Percentiles rank a stretch among this genome's conserved stretches.
phyloP scores from a whole-genome alignment of 1,140 invertebrate genomes.

The Musca domestica region DNA sequence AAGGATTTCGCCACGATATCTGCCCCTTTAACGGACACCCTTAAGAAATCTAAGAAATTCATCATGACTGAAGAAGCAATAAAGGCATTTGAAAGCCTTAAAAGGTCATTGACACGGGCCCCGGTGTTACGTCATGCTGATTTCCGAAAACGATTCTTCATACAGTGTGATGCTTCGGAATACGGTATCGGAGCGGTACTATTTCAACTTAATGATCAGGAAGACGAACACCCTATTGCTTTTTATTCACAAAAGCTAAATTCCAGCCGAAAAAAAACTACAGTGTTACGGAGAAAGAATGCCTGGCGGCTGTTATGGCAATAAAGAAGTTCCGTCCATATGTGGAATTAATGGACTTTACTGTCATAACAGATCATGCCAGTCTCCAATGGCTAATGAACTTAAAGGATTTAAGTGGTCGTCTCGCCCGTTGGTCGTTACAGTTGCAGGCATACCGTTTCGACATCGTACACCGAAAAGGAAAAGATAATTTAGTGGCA shows the following conservation, averaged over 20 bases:
- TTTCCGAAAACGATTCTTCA: constrained; percentile 26
- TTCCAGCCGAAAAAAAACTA: constrained; percentile 51
- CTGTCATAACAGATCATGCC: too few species aligned
- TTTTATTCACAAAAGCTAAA: constrained; percentile 41
- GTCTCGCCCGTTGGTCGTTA: background rate
- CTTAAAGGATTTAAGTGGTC: constrained; percentile 26
- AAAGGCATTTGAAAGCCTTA: constrained; percentile 23
- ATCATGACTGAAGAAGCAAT: background rate
- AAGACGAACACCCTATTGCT: constrained; percentile 33
- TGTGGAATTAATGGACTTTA: constrained; percentile 46
- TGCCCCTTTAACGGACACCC: background rate
- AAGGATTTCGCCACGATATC: background rate
- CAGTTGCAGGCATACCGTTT: background rate
- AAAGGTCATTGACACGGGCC: constrained; percentile 35
- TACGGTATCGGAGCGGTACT: background rate
- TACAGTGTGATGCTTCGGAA: background rate
- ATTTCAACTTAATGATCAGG: constrained; percentile 28
- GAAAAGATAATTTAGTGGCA: too few species aligned
- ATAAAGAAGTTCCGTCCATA: constrained; percentile 35
- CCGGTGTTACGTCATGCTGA: constrained; percentile 47
- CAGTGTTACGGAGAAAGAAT: too few species aligned
- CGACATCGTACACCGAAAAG: constrained; percentile 32
- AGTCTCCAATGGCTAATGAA: constrained; percentile 35
- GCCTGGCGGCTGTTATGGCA: too few species aligned
- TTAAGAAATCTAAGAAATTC: background rate